Evolutionary conservation across 92 coral and sea anemone species (phyloP).

Genomic region (Montipora capitata): DNA sequence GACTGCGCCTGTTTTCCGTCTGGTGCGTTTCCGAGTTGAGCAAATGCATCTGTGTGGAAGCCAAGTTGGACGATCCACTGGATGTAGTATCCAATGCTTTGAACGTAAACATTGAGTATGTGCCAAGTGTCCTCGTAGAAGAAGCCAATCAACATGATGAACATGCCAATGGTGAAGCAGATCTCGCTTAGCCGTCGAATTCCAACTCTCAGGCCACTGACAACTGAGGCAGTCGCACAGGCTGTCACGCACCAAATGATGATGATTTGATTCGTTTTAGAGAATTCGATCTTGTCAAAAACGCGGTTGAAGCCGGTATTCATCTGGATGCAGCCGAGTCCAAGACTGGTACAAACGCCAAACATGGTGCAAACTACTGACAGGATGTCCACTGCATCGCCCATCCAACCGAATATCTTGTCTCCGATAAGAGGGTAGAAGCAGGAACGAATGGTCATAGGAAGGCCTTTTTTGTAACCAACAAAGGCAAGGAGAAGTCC

Average conservation of each 20-base stretch:
- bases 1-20: slow-evolving; percentile 80
- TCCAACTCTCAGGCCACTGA: slow-evolving; percentile 93
- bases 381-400: slow-evolving; percentile 86
- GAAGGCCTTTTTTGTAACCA: slow-evolving; percentile 82
- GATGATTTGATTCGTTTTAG: slow-evolving; percentile 79
- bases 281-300: slow-evolving; percentile 64
- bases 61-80: slow-evolving; percentile 94
- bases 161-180: slow-evolving; percentile 91
- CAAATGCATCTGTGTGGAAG: slow-evolving; percentile 97
- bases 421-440: slow-evolving; percentile 92
- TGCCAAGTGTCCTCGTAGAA: slow-evolving; percentile 93
- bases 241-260: slow-evolving; percentile 94
- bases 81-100: slow-evolving; percentile 86
- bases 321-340: slow-evolving; percentile 85
- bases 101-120: slow-evolving; percentile 88
- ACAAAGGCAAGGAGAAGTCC: slow-evolving; percentile 91
- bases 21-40: slow-evolving; percentile 95
- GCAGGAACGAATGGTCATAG: slow-evolving; percentile 95
- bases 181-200: slow-evolving; percentile 96
- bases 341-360: slow-evolving; percentile 98
- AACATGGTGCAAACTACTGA: slow-evolving; percentile 92
- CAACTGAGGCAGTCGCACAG: slow-evolving; percentile 91
- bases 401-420: slow-evolving; percentile 85
- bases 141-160: slow-evolving; percentile 85
- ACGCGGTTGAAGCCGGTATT: slow-evolving; percentile 85